Base-by-base conservation (phyloP, 2,888 invertebrate genomes). In the Therioaphis trifolii region DNA sequence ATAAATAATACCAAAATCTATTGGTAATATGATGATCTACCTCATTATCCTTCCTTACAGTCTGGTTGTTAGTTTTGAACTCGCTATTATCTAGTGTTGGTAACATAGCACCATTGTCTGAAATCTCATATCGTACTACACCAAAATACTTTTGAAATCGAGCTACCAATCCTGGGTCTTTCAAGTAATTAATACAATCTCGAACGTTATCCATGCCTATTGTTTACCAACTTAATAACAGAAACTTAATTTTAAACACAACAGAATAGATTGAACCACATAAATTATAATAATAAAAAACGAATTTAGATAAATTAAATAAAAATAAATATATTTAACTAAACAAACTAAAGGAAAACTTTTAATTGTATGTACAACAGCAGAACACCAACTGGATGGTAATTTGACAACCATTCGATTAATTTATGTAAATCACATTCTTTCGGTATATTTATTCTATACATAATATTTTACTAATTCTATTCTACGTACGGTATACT, bases 1-100 rank as follows among this genome's bases (percentile, higher is more conserved):
- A 97, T 85, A 96, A 88, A 88, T 94, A 95, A 89, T 95, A 95
- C 93, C 96, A 95, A 87, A 94, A 93, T 87, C 91, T 91, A 88
- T 94, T 95, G 71, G 90, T 91, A 84, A 95, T 91, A 71, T 90
- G 89, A 87, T 90, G 92, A 46, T 86, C 78, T 58, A 43, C 61
- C 0, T 84, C 68, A 24, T 55, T 85, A 40, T 85, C 69, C 49
- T 69, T 86, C 68, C 78, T 72, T 61, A 85, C 85, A 24, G 82
- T 85, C 72, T 40, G 84, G 74, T 85, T 84, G 12, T 71, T 89
- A 2, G 89, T 89, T 84, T 87, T 90, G 85, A 90, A 89, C 88
- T 11, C 89, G 88, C 87, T 89, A 21, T 84, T 75, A n/a, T 79
- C 78, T 14, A 76, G 27, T 0, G 49, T 24, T 0, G 43, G 4